Evolutionary conservation across 2,113 vertebrate genomes (phyloP).

Genomic region (Tyrannus savana): DNA sequence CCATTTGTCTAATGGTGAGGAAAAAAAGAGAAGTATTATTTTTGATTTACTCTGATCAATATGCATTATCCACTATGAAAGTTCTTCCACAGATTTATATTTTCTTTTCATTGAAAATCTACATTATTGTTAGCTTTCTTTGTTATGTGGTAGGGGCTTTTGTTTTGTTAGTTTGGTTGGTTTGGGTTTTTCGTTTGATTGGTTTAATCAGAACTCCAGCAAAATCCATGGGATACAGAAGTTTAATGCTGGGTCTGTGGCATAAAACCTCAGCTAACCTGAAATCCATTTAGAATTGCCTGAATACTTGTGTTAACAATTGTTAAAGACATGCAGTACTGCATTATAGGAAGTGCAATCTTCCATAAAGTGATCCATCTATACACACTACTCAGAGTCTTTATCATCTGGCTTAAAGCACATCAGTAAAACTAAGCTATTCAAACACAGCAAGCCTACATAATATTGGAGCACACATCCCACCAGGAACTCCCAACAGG

Average conservation of each 20-base stretch:
- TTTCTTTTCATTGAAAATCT: background rate
- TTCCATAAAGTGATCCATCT: background rate
- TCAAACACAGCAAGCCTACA: background rate
- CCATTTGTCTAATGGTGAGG: background rate
- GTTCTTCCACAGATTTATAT: background rate
- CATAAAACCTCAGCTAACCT: background rate
- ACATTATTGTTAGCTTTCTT: background rate
- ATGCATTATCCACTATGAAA: background rate
- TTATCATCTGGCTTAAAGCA: background rate
- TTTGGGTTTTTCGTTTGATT: background rate
- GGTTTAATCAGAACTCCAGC: background rate
- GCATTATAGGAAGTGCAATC: background rate
- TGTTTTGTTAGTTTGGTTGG: background rate
- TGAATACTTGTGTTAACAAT: background rate
- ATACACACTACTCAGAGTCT: background rate
- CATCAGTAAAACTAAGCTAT: background rate
- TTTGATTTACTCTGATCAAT: background rate
- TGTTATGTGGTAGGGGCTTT: background rate
- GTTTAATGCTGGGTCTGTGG: background rate
- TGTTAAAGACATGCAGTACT: background rate
- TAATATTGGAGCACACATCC: background rate
- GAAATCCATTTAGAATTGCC: background rate
- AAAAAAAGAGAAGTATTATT: background rate
- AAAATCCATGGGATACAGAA: background rate
- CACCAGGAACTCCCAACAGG: background rate